Conservation (phyloP, 2,113 vertebrate species). For the Melanostigma gelatinosum region DNA sequence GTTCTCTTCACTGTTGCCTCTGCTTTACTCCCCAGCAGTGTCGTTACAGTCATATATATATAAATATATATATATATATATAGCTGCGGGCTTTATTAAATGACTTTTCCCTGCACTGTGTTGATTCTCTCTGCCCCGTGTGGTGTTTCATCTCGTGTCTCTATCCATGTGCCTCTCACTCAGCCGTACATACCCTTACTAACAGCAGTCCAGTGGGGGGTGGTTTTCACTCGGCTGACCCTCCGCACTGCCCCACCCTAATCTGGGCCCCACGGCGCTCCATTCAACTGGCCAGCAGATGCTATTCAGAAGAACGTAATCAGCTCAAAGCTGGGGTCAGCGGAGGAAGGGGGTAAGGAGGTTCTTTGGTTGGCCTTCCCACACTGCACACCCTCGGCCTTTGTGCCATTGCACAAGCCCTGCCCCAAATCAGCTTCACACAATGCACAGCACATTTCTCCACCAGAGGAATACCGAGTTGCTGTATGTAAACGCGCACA, state of each 20-base stretch:
- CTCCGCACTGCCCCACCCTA: slow-evolving; percentile 44
- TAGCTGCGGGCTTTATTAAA: slow-evolving; percentile 27
- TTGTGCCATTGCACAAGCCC: slow-evolving; percentile 26
- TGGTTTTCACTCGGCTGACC: slow-evolving; percentile 56
- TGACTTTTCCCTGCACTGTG: slow-evolving; percentile 11
- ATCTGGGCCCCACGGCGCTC: slow-evolving; percentile 56
- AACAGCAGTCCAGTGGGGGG: slow-evolving; percentile 27
- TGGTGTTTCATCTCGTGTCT: slow-evolving; percentile 18
- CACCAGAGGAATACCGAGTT: background rate
- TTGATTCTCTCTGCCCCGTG: slow-evolving; percentile 17
- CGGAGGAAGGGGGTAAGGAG: slow-evolving; percentile 63
- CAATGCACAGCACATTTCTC: slow-evolving; percentile 8
- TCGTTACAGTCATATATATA: slow-evolving; percentile 20
- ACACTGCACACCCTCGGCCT: slow-evolving; percentile 21
- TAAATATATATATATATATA: background rate
- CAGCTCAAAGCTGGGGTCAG: slow-evolving; percentile 51
- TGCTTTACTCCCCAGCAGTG: slow-evolving; percentile 2
- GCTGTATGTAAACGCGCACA: background rate
- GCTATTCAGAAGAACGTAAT: slow-evolving; percentile 66
- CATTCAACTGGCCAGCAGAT: slow-evolving; percentile 73
- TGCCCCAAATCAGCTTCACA: slow-evolving; percentile 26
- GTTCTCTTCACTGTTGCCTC: background rate
- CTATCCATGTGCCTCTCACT: slow-evolving; percentile 19
- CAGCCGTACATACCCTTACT: slow-evolving; percentile 32
- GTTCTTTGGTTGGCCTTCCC: slow-evolving; percentile 21